Base-by-base conservation (phyloP, 2,797 vertebrate species). In the Oryzias dopingdopingensis region DNA sequence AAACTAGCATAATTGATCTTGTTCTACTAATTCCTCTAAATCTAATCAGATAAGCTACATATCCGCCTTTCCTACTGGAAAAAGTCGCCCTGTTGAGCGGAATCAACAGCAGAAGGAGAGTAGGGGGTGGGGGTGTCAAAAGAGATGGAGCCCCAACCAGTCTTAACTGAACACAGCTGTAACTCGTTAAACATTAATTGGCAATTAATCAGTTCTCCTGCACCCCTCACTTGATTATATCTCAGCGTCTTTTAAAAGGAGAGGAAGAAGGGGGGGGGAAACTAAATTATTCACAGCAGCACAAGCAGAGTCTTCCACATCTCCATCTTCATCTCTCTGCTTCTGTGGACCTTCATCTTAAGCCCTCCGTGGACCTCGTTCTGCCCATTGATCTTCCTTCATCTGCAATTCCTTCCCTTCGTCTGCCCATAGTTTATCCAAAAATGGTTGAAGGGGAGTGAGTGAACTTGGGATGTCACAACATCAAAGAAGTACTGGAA, bases 101-200 rank as follows among this genome's bases (percentile, higher is more conserved):
- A 72, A 51, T 58, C 48, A 49, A n/a, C 42, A 61, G 60, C 70
- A 63, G 63, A 45, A 56, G 54, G 17, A 62, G 42, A 53, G 54
- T 18, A 55, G 66, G 49, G 22, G 32, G 24, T 44, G 15, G 61
- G 42, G 51, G 41, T 52, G 67, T 52, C 1, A 5, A 48, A 42
- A 64, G 80, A 79, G 69, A 70, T 49, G 14, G 57, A 17, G 52
- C 61, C 71, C 81, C 70, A 85, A 86, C 70, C 79, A 68, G 82
- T 81, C 83, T 89, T 92, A 92, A 92, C 90, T 90, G 88, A 89
- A 81, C 86, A 88, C 91, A 92, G 91, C 90, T 91, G 91, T 88
- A 86, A 72, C 85, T 91, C 65, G 81, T 92, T 91, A 91, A 89
- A 86, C 80, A 88, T 91, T 91, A 92, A 93, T 90, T 91, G 89